phyloP scores from a whole-genome alignment of 53 echinoderm and acorn worm species.

The Echinarachnius parma region DNA sequence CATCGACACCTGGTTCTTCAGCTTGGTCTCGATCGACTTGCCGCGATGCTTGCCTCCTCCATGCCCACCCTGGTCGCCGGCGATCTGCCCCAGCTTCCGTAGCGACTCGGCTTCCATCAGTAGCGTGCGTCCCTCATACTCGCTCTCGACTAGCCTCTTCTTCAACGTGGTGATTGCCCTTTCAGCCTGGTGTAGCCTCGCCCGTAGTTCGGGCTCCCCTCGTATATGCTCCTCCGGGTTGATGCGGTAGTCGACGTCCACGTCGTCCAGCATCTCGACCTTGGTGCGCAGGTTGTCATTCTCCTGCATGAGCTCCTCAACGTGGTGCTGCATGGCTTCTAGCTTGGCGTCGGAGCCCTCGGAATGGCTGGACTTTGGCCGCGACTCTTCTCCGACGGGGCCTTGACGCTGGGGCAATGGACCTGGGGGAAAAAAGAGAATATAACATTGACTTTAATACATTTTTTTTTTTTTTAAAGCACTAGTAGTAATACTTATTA shows the following conservation, averaged over 20 bases:
- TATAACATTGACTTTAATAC: neutral
- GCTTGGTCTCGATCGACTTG: slow-evolving; percentile 80
- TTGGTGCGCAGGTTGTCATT: slow-evolving; percentile 79
- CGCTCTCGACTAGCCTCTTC: slow-evolving; percentile 74
- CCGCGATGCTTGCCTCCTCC: slow-evolving; percentile 24
- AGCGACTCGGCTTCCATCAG: slow-evolving; percentile 66
- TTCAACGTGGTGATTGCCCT: slow-evolving; percentile 67
- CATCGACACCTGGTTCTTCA: slow-evolving; percentile 73
- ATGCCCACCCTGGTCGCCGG: slow-evolving; percentile 28
- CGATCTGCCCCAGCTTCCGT: slow-evolving; percentile 73
- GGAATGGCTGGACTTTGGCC: slow-evolving; percentile 7
- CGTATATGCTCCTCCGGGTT: slow-evolving; percentile 53
- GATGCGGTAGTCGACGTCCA: slow-evolving; percentile 60
- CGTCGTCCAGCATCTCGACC: slow-evolving; percentile 73
- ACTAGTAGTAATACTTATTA: too few relatives aligned
- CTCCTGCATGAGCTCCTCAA: slow-evolving; percentile 75
- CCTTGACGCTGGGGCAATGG: slow-evolving; percentile 53
- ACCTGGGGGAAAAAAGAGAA: slow-evolving; percentile 13
- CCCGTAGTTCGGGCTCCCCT: slow-evolving; percentile 40
- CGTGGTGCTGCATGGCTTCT: slow-evolving; percentile 68
- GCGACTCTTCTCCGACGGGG: slow-evolving; percentile 62
- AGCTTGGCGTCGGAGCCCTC: slow-evolving; percentile 48
- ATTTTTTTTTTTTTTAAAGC: neutral
- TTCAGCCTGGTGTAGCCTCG: slow-evolving; percentile 52
- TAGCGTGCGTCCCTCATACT: slow-evolving; percentile 53